Evolutionary conservation across 2,797 vertebrate species (phyloP).

Genomic region (Lophotriccus pileatus): DNA sequence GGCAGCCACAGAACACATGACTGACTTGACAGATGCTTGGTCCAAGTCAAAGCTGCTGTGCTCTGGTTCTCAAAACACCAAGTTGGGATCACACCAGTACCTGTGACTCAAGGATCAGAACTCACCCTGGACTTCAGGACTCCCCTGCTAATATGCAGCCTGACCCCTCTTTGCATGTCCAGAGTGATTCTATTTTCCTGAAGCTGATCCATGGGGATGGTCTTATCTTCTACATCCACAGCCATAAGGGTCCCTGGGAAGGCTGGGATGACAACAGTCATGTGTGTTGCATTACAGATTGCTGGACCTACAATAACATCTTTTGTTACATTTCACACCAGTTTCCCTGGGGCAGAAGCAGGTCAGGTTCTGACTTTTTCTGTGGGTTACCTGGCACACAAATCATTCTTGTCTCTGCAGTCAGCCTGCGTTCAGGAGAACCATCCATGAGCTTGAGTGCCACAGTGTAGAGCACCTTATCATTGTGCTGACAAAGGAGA

Average conservation of each 20-base stretch:
- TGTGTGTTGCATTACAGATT: slow-evolving; percentile 71
- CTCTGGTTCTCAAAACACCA: not conserved
- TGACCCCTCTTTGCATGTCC: slow-evolving; percentile 49
- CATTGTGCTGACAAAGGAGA: slow-evolving; percentile 43
- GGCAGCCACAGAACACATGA: not conserved
- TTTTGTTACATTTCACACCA: not conserved
- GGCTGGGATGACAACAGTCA: slow-evolving; percentile 69
- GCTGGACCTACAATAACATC: slow-evolving; percentile 53
- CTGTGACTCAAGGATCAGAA: not conserved
- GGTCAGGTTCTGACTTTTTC: not conserved
- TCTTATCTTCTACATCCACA: slow-evolving; percentile 29
- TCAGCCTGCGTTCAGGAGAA: not conserved
- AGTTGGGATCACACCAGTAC: not conserved
- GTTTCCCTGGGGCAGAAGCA: not conserved
- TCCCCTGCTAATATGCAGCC: slow-evolving; percentile 53
- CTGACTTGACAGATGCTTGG: not conserved
- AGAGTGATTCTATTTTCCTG: slow-evolving; percentile 32
- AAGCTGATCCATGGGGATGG: slow-evolving; percentile 29
- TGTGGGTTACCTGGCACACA: slow-evolving; percentile 68
- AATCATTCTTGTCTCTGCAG: slow-evolving; percentile 50
- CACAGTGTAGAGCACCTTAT: slow-evolving; percentile 34
- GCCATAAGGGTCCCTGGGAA: slow-evolving; percentile 63
- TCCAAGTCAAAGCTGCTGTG: not conserved
- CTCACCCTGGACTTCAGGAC: slow-evolving; percentile 64
- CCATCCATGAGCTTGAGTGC: slow-evolving; percentile 35